These are phyloP conservation scores for Doryteuthis pealeii DNA, from an alignment of 1,140 invertebrate genomes.

Conservation along the genomic window DNA sequence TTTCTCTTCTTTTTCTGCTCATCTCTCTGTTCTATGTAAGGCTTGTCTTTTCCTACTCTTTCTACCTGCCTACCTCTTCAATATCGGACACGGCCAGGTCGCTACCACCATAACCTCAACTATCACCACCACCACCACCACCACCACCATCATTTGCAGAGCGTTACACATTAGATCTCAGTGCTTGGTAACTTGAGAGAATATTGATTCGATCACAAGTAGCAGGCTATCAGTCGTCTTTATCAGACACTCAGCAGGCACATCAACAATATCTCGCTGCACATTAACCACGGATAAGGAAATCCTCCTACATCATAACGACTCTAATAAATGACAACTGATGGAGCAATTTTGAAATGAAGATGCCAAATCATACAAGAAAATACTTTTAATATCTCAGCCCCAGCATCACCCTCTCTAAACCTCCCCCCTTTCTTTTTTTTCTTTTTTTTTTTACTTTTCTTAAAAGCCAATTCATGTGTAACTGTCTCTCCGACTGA, in stretches of 20 bases:
- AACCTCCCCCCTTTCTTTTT: too few species aligned
- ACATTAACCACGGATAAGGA: slow-evolving; percentile 1
- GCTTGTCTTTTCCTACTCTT: too few species aligned
- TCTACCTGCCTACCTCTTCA: too few species aligned
- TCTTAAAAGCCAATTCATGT: slow-evolving; percentile 3
- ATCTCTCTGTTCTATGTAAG: too few species aligned
- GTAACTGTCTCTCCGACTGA: background rate
- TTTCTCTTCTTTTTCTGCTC: too few species aligned
- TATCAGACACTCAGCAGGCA: slow-evolving; percentile 1
- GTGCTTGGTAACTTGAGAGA: background rate
- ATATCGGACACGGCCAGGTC: too few species aligned
- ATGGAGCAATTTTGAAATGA: slow-evolving; percentile 6
- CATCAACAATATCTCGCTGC: background rate
- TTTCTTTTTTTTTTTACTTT: background rate
- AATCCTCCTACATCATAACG: slow-evolving; percentile 6
- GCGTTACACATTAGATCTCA: too few species aligned
- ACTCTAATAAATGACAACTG: background rate
- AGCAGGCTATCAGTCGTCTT: slow-evolving; percentile 1
- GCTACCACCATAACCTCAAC: too few species aligned
- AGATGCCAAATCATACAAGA: background rate
- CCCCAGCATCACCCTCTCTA: too few species aligned
- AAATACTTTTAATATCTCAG: slow-evolving; percentile 10
- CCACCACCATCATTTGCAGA: too few species aligned
- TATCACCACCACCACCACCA: too few species aligned
- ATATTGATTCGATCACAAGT: slow-evolving; percentile 4